phyloP scores from a whole-genome alignment of 2,888 invertebrate species.

The Thysanoteuthis rhombus region DNA sequence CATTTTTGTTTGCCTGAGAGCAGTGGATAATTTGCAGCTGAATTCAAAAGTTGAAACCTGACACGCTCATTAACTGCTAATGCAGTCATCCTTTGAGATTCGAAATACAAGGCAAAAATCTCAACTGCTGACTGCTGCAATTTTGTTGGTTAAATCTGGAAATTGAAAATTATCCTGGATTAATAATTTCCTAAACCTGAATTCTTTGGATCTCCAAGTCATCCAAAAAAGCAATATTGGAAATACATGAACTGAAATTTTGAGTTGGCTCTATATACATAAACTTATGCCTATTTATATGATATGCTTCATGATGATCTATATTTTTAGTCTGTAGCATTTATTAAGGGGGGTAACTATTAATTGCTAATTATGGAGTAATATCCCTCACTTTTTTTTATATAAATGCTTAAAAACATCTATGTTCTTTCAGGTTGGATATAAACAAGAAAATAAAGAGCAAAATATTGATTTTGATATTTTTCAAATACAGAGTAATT shows the following conservation, averaged over 20 bases:
- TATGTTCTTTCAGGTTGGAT: no score
- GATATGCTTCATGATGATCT: no score
- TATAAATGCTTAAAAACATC: no score
- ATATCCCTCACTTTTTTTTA: no score
- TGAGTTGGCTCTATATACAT: no score
- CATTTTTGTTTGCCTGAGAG: not conserved
- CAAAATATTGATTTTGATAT: no score
- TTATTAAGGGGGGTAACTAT: no score
- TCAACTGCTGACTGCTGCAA: not conserved
- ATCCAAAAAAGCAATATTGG: not conserved
- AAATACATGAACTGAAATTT: not conserved
- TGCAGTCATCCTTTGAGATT: conserved; percentile 12
- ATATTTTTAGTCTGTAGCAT: no score
- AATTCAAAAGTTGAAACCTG: not conserved
- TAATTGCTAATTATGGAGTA: no score
- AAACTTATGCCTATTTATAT: no score
- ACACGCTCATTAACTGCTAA: not conserved
- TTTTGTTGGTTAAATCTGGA: conserved; percentile 12
- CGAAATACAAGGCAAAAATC: not conserved
- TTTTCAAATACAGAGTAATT: no score
- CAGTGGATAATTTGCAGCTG: not conserved
- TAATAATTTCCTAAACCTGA: not conserved
- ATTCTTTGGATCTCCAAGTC: not conserved
- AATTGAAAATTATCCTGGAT: not conserved
- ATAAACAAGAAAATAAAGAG: no score